phyloP scores from a whole-genome alignment of 2,113 vertebrate genomes.

The Percopsis transmontana region DNA sequence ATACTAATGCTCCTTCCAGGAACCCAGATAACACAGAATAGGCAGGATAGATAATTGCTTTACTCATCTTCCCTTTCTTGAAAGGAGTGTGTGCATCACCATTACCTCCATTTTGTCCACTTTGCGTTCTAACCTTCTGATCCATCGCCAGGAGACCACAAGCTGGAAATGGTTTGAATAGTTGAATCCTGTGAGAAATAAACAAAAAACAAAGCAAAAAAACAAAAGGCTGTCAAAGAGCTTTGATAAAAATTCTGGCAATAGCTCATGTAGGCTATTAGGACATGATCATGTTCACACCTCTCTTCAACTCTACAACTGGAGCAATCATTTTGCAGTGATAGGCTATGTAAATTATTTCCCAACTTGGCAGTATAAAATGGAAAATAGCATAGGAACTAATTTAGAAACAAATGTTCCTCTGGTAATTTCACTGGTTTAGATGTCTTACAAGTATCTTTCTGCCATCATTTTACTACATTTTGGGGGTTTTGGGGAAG shows the following conservation, averaged over 20 bases:
- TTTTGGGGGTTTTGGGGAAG: neutral
- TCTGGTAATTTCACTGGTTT: slow-evolving; percentile 6
- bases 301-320: too few species aligned
- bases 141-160: slow-evolving; percentile 1
- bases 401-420: too few species aligned
- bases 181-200: slow-evolving; percentile 24
- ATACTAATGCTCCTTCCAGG: neutral
- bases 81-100: slow-evolving; percentile 7
- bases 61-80: neutral
- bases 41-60: neutral
- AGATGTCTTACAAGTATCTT: neutral
- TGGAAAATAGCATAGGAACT: too few species aligned
- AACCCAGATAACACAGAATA: neutral
- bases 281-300: too few species aligned
- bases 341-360: neutral
- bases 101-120: slow-evolving; percentile 6
- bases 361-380: too few species aligned
- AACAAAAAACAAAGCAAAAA: neutral
- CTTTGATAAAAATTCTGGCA: slow-evolving; percentile 32
- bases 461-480: neutral
- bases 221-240: slow-evolving; percentile 30
- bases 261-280: too few species aligned
- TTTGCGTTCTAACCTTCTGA: slow-evolving; percentile 16
- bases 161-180: slow-evolving; percentile 37
- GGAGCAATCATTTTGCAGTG: neutral